Evolutionary conservation across 2,797 vertebrate species (phyloP).

Genomic region (Sebastes hubbsi): DNA sequence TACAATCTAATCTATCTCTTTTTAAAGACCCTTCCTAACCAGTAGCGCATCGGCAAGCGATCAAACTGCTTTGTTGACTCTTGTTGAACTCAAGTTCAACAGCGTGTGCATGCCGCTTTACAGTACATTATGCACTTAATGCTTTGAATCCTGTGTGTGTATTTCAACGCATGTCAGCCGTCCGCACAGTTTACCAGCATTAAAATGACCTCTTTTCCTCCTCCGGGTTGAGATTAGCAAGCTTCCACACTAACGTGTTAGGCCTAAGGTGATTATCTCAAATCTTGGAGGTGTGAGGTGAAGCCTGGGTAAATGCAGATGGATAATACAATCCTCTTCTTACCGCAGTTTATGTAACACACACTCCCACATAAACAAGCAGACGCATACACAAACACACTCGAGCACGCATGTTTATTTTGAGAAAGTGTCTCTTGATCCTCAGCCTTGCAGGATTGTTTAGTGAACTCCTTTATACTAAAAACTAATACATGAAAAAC

Average conservation of each 20-base stretch:
- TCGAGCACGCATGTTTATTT: slow-evolving; percentile 43
- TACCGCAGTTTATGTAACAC: slow-evolving; percentile 64
- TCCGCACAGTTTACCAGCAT: slow-evolving; percentile 29
- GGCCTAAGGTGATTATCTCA: slow-evolving; percentile 77
- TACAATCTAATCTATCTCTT: slow-evolving; percentile 25
- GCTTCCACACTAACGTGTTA: slow-evolving; percentile 65
- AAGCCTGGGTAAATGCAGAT: slow-evolving; percentile 64
- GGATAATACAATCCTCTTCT: slow-evolving; percentile 59
- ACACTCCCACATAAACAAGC: slow-evolving; percentile 53
- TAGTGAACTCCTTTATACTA: slow-evolving; percentile 60
- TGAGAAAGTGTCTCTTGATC: slow-evolving; percentile 55
- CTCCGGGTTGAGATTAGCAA: slow-evolving; percentile 65
- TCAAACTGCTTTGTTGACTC: slow-evolving; percentile 23
- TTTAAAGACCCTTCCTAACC: slow-evolving; percentile 10
- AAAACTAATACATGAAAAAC: slow-evolving; percentile 58
- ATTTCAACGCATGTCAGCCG: slow-evolving; percentile 19
- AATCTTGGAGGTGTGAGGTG: slow-evolving; percentile 74
- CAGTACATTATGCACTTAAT: neutral
- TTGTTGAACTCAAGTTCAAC: slow-evolving; percentile 8
- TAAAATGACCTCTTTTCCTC: slow-evolving; percentile 63
- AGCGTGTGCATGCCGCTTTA: neutral
- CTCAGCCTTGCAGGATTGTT: slow-evolving; percentile 44
- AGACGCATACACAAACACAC: slow-evolving; percentile 40
- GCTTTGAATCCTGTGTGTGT: neutral
- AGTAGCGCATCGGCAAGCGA: neutral